Base-by-base conservation (phyloP, 2,113 vertebrate genomes). In the Shinisaurus crocodilurus region DNA sequence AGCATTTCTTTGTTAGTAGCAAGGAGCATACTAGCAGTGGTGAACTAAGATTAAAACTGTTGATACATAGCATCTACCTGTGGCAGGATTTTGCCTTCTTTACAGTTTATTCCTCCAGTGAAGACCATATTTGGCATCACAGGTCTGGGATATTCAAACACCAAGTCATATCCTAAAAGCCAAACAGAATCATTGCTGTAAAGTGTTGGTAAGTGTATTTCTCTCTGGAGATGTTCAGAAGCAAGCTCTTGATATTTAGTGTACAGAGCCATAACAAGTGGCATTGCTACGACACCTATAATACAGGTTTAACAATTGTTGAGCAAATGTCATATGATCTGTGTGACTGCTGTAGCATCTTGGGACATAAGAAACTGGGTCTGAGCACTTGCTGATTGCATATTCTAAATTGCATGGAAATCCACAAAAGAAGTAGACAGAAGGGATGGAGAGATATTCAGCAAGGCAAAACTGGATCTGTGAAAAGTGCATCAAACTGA, bases 71-170 rank as follows among this genome's bases (percentile, higher is more conserved):
- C 37, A 74, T 79, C 27, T 85, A 95, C 94, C 94, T 86, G 1
- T 5, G 92, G 0, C 91, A 96, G 0, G 0, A 72, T 65, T 45
- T 92, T 94, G 23, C 37, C 1, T 45, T 50, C 15, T 0, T 60
- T 27, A 32, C 96, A 96, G 82, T 93, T 95, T 82, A 96, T 95
- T 3, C 96, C 96, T 0, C 94, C 94, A 0, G 98, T 96, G 37
- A 97, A 96, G 40, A 98, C 50, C 84, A 98, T 92, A 32, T 97
- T 98, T 29, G 98, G 98, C 98, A 98, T 98, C 54, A 98, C 43
- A 0, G 98, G 98, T 15, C 95, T 96, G 3, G 98, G 98, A 95
- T 86, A 84, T 0, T 95, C 88, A 18, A 93, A 87, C 2, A 93
- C 86, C 89, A 97, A 96, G 82, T 96, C 94, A 0, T 5, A 81